Conservation (phyloP, 53 echinoderm and acorn worm genomes). For the Crossaster papposus region DNA sequence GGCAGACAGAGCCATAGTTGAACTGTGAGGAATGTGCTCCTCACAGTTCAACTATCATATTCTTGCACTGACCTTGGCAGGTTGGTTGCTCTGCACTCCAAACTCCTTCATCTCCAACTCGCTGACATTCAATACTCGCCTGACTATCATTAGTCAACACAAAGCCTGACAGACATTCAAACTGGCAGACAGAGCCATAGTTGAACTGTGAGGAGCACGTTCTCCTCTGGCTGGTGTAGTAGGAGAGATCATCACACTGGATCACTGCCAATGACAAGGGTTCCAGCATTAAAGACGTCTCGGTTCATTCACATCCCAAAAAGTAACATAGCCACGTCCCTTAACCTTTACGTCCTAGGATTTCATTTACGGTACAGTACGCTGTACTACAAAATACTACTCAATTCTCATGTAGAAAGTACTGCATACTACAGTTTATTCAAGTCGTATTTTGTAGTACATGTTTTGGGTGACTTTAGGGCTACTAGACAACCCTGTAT, state of each 20-base stretch:
- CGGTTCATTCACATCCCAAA: no score
- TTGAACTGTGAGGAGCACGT: slow-evolving; percentile 44
- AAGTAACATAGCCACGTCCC: no score
- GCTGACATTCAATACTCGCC: slow-evolving; percentile 39
- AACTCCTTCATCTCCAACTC: slow-evolving; percentile 35
- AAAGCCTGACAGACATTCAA: slow-evolving; percentile 51
- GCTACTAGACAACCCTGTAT: no score
- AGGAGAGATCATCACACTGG: slow-evolving; percentile 29
- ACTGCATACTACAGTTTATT: no score
- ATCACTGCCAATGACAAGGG: slow-evolving; percentile 40
- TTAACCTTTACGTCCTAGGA: no score
- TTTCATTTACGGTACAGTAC: no score
- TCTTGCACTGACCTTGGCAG: slow-evolving; percentile 45
- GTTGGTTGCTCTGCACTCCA: slow-evolving; percentile 59
- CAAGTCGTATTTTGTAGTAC: no score
- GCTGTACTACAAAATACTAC: no score
- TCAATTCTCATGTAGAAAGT: no score
- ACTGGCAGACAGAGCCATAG: slow-evolving; percentile 58
- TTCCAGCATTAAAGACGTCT: neutral
- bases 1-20: no score
- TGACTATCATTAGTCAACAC: slow-evolving; percentile 22
- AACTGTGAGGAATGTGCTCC: no score
- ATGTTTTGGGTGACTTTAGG: no score
- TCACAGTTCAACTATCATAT: neutral
- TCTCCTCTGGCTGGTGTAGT: slow-evolving; percentile 33